Percentiles rank a stretch among this genome's conserved stretches.
Evolutionary conservation across 2,113 vertebrate species (phyloP).

Genomic region (Danionella cerebrum): DNA sequence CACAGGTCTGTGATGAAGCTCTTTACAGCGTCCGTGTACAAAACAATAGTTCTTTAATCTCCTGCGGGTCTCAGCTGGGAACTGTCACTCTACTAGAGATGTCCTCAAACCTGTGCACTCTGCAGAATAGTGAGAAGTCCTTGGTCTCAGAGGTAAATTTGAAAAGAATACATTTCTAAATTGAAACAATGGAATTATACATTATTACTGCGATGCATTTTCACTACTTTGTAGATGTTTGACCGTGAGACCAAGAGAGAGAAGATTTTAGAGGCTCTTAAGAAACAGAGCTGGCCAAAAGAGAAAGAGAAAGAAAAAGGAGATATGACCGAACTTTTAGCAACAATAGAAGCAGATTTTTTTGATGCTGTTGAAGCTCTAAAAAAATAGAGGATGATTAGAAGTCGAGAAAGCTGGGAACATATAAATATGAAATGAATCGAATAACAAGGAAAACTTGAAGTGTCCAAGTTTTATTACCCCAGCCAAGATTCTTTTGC

Average conservation of each 20-base stretch:
- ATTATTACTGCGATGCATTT: not conserved
- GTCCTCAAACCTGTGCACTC: slow-evolving; percentile 69
- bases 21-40: slow-evolving; percentile 78
- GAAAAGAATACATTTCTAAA: slow-evolving; percentile 28
- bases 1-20: slow-evolving; percentile 80
- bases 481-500: too few relatives aligned
- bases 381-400: slow-evolving; percentile 44
- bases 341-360: slow-evolving; percentile 53
- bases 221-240: slow-evolving; percentile 64
- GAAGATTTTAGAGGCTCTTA: slow-evolving; percentile 72
- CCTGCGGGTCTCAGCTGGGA: slow-evolving; percentile 77
- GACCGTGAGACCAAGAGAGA: slow-evolving; percentile 76
- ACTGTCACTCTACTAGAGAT: slow-evolving; percentile 74
- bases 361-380: slow-evolving; percentile 54
- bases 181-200: too few relatives aligned
- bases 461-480: too few relatives aligned
- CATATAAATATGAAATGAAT: not conserved
- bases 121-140: slow-evolving; percentile 83
- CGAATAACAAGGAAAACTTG: too few relatives aligned
- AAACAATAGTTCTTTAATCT: slow-evolving; percentile 72
- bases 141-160: slow-evolving; percentile 65
- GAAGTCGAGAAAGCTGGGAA: slow-evolving; percentile 20
- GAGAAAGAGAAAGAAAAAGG: slow-evolving; percentile 21
- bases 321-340: slow-evolving; percentile 45
- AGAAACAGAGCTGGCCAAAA: slow-evolving; percentile 55